Evolutionary conservation across 2,888 invertebrate species (phyloP).

Genomic region (Pachydiplax longipennis): DNA sequence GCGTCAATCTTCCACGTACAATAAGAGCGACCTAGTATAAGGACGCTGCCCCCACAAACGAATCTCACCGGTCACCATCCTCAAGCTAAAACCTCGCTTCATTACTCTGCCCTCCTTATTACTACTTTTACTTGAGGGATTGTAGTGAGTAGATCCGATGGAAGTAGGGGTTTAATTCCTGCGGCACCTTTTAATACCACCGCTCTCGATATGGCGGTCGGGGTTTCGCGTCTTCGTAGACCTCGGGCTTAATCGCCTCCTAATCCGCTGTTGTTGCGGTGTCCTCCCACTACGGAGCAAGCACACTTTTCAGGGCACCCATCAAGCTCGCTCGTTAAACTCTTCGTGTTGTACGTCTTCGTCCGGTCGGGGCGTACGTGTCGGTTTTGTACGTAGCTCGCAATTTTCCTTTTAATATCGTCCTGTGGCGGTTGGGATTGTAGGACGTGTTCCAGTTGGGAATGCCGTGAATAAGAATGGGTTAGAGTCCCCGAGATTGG

Average conservation of each 20-base stretch:
- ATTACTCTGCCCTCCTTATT: not conserved
- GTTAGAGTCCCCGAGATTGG: not conserved
- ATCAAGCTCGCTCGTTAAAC: not conserved
- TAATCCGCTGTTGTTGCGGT: not conserved
- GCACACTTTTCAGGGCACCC: not conserved
- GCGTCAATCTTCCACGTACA: too few species aligned
- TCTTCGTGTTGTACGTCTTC: not conserved
- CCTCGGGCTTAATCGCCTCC: not conserved
- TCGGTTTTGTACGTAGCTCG: not conserved
- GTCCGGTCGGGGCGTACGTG: not conserved
- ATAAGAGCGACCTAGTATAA: too few species aligned
- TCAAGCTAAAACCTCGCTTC: not conserved
- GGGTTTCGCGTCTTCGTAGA: not conserved
- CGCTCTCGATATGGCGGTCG: not conserved
- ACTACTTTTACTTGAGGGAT: not conserved
- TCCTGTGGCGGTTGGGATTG: not conserved
- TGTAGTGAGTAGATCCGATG: not conserved
- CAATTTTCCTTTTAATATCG: not conserved
- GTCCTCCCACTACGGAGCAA: not conserved
- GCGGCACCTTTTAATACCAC: not conserved
- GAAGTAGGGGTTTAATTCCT: not conserved
- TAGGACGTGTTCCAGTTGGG: not conserved
- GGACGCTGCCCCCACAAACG: not conserved
- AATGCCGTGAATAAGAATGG: not conserved
- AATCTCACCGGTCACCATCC: not conserved